Evolutionary conservation across 2,113 vertebrate genomes (phyloP), one percentile per base, ranked within the genome.

Genomic region (Bubalus kerabau): DNA sequence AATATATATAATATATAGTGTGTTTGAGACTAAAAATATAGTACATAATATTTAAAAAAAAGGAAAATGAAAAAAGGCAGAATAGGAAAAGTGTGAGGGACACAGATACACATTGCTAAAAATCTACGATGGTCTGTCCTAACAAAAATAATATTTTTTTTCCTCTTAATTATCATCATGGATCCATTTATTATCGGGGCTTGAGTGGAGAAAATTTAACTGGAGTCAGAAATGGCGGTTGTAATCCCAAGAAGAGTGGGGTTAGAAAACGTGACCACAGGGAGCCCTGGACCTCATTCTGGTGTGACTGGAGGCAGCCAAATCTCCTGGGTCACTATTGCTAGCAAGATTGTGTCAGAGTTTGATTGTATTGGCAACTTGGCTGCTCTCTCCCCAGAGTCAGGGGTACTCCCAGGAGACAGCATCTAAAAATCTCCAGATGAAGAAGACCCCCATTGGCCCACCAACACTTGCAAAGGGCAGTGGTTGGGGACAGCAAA

Each of bases 1-100:
- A 99, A 99, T 98, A 99, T 99, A 99, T 99, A 98, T 99, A 98
- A 99, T 98, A 99, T 99, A 99, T 98, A 99, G 98, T 90, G 98
- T 98, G 98, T 98, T 98, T 98, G 98, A 99, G 98, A 98, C 98
- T 99, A 99, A 99, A 99, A 99, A 99, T 99, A 99, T 99, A 99
- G 98, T 98, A 99, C 99, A 99, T 98, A 98, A 98, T 99, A 98
- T 99, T 98, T 98, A 94, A 97, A 98, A 98, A 98, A 97, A 96
- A 94, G 57, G 21, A 96, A 95, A 98, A 98, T 94, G 90, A 97
- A 97, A 98, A 94, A 98, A 97, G 97, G 97, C 95, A 98, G 97
- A 98, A 88, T 97, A 97, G 95, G 96, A 97, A 93, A 98, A 97
- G 97, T 62, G 98, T 97, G 92, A 92, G 91, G 76, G 85, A 97